Base-by-base conservation (phyloP, 2,888 invertebrate species). In the Drosophila paranaensis region DNA sequence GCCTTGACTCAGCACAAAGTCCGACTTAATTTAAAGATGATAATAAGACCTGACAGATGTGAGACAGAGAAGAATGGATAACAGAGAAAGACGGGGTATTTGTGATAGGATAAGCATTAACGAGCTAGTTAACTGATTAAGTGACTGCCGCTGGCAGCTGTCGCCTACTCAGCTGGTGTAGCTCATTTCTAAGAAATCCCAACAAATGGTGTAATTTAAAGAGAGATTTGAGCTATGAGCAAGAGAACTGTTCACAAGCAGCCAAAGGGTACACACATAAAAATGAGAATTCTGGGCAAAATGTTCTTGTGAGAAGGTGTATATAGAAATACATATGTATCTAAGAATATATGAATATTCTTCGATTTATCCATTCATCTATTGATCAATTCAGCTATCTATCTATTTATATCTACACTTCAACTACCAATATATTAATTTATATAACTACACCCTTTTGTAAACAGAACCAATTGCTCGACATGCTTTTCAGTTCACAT, bases 91-190 rank as follows among this genome's bases (percentile, higher is more conserved):
- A 45, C 37, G 14, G 6, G 10, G 30, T 11, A 35, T 39, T 39
- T 14, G 14, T n/a, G 60, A 66, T 66, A 66, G 61, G 70, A 60
- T 60, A 60, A 81, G 63, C 60, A 65, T 74, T 74, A 71, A 73
- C 82, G 82, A 76, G 74, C 80, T 70, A 63, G 74, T 77, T 72
- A 60, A 69, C 58, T 77, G 53, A 74, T 71, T 76, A 75, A 75
- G 6, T 39, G 14, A 13, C 13, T 33, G 33, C 33, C 9, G 8
- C 33, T 9, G 33, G 33, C 33, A 33, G 33, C 33, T 33, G 33
- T 33, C 33, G 10, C 10, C 33, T 33, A 33, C 33, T 33, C 33
- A 33, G 33, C 9, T 33, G 33, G 33, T 33, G 6, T 33, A 33
- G 33, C 33, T 33, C 33, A 33, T 33, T 33, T 33, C 10, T 10